phyloP scores from a whole-genome alignment of 92 coral and sea anemone genomes.

The Virgularia gustaviana region DNA sequence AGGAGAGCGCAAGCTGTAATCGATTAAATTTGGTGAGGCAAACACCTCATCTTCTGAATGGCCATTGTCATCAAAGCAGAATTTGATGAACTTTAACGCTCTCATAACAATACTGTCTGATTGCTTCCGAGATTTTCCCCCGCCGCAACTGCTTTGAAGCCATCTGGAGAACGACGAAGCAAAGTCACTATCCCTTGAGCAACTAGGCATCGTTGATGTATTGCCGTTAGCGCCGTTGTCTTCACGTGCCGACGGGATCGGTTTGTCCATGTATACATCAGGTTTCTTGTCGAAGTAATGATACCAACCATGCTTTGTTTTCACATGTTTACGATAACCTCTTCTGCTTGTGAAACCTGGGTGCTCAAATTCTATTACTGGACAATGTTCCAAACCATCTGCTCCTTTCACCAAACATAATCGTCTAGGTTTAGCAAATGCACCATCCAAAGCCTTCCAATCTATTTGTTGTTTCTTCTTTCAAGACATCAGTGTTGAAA shows the following conservation, averaged over 20 bases:
- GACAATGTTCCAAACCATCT: conserved; percentile 2
- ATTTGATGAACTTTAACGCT: too few species aligned
- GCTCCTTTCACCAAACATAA: neutral
- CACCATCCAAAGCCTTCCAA: too few species aligned
- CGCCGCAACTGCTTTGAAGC: conserved; percentile 8
- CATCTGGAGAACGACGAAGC: neutral
- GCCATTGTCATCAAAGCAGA: too few species aligned
- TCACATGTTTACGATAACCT: conserved; percentile 6
- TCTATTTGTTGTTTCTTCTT: too few species aligned
- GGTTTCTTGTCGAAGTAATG: too few species aligned
- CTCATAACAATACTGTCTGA: neutral
- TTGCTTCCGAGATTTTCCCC: neutral
- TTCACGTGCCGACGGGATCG: neutral
- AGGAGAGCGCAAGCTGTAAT: too few species aligned
- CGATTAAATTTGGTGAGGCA: too few species aligned
- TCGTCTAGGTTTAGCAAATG: too few species aligned
- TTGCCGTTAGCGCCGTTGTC: neutral
- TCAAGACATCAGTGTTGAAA: too few species aligned
- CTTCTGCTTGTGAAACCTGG: neutral
- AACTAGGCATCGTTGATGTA: neutral
- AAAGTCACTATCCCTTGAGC: neutral
- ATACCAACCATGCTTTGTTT: too few species aligned
- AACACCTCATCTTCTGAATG: too few species aligned
- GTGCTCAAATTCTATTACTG: neutral
- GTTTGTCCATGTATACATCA: neutral